These are phyloP conservation scores for Pangasianodon hypophthalmus DNA, from an alignment of 2,113 vertebrate genomes.

Conservation along the genomic window DNA sequence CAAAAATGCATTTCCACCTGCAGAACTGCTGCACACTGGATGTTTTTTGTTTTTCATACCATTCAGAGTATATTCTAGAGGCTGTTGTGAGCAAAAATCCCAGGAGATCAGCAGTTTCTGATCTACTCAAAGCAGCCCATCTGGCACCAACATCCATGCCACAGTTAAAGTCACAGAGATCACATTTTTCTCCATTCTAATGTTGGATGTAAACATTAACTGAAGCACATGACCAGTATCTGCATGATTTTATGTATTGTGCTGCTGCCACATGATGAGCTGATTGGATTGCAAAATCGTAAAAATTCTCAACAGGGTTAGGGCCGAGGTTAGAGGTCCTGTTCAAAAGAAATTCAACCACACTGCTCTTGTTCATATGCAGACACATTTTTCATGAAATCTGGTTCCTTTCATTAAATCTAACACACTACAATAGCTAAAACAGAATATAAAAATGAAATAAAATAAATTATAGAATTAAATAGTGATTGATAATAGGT, in stretches of 20 bases:
- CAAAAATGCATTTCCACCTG: not conserved
- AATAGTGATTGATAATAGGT: not conserved
- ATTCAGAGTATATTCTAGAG: not conserved
- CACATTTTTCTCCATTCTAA: not conserved
- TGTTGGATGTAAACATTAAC: not conserved
- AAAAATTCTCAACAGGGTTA: not conserved
- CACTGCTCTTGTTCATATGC: not conserved
- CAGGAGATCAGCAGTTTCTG: not conserved
- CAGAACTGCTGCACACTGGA: not conserved
- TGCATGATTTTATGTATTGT: not conserved
- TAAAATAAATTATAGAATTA: not conserved
- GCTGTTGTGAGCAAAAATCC: not conserved
- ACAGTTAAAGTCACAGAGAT: not conserved
- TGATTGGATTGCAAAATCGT: not conserved
- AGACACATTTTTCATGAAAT: not conserved
- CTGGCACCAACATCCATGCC: not conserved
- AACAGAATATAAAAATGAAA: not conserved
- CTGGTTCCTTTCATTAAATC: not conserved
- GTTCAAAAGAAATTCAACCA: not conserved
- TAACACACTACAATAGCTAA: not conserved
- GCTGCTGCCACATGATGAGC: not conserved
- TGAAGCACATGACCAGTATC: too few species aligned
- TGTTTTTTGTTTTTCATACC: not conserved
- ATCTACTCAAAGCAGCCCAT: not conserved
- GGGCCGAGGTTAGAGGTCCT: not conserved